Evolutionary conservation across 2,888 invertebrate species (phyloP), one percentile per base, ranked within the genome.

Genomic region (Hydraecia micacea): DNA sequence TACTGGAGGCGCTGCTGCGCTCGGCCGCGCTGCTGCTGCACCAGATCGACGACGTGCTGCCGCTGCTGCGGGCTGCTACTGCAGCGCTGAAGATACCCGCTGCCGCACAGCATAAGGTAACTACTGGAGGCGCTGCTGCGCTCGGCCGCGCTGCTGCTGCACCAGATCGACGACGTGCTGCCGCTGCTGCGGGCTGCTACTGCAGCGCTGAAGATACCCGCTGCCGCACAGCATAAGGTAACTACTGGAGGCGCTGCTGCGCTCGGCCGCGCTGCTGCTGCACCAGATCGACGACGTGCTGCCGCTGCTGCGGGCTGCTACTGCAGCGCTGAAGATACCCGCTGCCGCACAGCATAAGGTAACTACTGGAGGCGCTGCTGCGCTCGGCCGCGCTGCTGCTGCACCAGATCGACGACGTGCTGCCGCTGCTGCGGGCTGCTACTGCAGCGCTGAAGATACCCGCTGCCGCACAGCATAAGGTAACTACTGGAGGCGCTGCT

Each of bases 41-140:
- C 66, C 97, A 97, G 81, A 94, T 98, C 58, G 98, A 98, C 75
- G 98, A 98, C 93, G 97, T 98, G 65, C 97, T 97, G 88, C 98
- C 98, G 81, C 94, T 98, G 85, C 95, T 99, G 79, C 97, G 98
- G 46, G 98, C 98, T 52, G 98, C 99, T 95, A 97, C 98, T 9
- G 98, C 98, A 3, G 65, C 65, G 65, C 65, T 65, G 5, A 67
- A 46, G 68, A 68, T 68, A 21, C 46, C 68, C 13, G 68, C 68
- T 0, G 68, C 68, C 6, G 67, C 67, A 21, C 67, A 69, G 32
- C 69, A 69, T 0, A 69, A 69, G 69, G 69, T 69, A 21, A 46
- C 97, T 32, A n/a, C n/a, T n/a, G n/a, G n/a, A n/a, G n/a, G n/a
- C n/a, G n/a, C n/a, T 99, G 90, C 98, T 99, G 92, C 97, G 99